Evolutionary conservation across 2,797 vertebrate genomes (phyloP).

Genomic region (Rhodeus uyekii): DNA sequence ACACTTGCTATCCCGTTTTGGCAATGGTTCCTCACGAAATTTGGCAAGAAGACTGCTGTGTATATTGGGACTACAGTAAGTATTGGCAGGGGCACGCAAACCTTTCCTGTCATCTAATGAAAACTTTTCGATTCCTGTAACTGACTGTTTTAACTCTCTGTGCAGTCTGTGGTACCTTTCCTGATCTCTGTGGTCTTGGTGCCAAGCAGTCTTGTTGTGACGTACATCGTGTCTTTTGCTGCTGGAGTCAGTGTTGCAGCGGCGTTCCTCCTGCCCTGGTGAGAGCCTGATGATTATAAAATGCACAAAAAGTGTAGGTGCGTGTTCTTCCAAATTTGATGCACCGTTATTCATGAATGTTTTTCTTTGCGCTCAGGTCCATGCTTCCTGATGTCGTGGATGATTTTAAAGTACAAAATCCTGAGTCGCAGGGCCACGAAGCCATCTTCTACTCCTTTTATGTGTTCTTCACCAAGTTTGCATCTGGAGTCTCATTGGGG

Average conservation of each 20-base stretch:
- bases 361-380: slow-evolving; percentile 78
- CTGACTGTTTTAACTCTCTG: not conserved
- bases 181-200: slow-evolving; percentile 84
- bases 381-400: slow-evolving; percentile 97
- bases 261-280: slow-evolving; percentile 96
- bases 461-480: slow-evolving; percentile 98
- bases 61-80: slow-evolving; percentile 91
- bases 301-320: not conserved
- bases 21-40: slow-evolving; percentile 97
- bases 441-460: slow-evolving; percentile 99
- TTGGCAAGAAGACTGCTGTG: slow-evolving; percentile 94
- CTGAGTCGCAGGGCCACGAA: slow-evolving; percentile 84
- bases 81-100: slow-evolving; percentile 6
- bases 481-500: slow-evolving; percentile 93
- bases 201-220: slow-evolving; percentile 84
- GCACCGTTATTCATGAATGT: not conserved
- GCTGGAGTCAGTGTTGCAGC: slow-evolving; percentile 90
- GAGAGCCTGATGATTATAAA: slow-evolving; percentile 53
- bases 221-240: slow-evolving; percentile 87
- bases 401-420: slow-evolving; percentile 92
- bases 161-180: slow-evolving; percentile 91
- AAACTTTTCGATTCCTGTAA: not conserved
- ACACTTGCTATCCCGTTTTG: slow-evolving; percentile 93
- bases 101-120: not conserved
- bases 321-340: not conserved